Evolutionary conservation across 2,888 invertebrate genomes (phyloP).

Genomic region (Lysandra coridon): DNA sequence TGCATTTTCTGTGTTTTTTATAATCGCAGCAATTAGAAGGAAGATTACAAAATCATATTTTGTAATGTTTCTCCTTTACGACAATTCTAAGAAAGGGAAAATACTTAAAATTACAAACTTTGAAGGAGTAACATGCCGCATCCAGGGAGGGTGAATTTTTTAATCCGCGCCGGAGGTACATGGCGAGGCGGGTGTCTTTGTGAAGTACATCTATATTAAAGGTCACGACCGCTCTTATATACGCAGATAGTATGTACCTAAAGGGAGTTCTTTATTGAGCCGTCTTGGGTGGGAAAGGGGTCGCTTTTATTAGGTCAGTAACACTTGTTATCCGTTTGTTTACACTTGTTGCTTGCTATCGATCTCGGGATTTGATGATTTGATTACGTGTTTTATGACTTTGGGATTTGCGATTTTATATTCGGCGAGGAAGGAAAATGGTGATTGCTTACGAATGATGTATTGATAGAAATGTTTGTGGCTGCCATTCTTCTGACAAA

Average conservation of each 20-base stretch:
- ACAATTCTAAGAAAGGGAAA: too few species aligned
- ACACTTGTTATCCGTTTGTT: slow-evolving; percentile 71
- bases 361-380: slow-evolving; percentile 36
- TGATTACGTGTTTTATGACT: slow-evolving; percentile 31
- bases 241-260: slow-evolving; percentile 67
- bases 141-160: slow-evolving; percentile 51
- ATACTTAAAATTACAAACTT: background rate
- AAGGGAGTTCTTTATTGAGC: slow-evolving; percentile 78
- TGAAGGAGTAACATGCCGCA: slow-evolving; percentile 34
- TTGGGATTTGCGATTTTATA: slow-evolving; percentile 24
- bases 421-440: background rate
- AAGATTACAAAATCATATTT: too few species aligned
- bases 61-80: too few species aligned
- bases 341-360: slow-evolving; percentile 55
- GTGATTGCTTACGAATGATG: background rate
- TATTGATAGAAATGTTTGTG: background rate
- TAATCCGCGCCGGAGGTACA: slow-evolving; percentile 57
- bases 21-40: too few species aligned
- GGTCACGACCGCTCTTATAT: slow-evolving; percentile 75
- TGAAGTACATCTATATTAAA: slow-evolving; percentile 63
- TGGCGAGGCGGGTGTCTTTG: slow-evolving; percentile 57
- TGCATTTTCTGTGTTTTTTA: too few species aligned
- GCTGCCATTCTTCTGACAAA: too few species aligned
- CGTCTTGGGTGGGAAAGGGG: slow-evolving; percentile 74
- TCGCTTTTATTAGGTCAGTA: slow-evolving; percentile 78